Conservation (phyloP, 2,888 invertebrate species). For the Amblyteles armatorius region DNA sequence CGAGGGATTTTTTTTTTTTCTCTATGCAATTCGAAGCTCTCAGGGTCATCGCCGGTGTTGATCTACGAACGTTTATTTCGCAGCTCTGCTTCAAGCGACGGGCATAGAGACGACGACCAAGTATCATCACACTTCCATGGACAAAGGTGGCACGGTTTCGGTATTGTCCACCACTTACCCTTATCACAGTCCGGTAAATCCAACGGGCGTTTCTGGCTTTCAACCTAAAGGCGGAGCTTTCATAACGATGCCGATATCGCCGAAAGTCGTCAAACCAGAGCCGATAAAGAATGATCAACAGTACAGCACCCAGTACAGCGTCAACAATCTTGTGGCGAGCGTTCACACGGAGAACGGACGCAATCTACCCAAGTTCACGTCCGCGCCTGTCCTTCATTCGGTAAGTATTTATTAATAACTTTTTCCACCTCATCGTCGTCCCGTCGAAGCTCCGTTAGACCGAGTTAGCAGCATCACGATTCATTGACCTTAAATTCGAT, state of each 20-base stretch:
- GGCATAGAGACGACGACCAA: slow-evolving; percentile 85
- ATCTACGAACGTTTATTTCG: slow-evolving; percentile 22
- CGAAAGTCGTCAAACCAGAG: slow-evolving; percentile 85
- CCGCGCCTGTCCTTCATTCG: slow-evolving; percentile 81
- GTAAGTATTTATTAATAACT: slow-evolving; percentile 73
- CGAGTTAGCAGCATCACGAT: not conserved
- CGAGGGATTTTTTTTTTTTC: not conserved
- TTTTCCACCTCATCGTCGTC: slow-evolving; percentile 36
- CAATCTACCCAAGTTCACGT: slow-evolving; percentile 80
- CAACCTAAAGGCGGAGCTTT: slow-evolving; percentile 97
- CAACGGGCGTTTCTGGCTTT: slow-evolving; percentile 94
- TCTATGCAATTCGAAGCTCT: not conserved
- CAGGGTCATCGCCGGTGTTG: not conserved
- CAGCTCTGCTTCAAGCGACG: slow-evolving; percentile 86
- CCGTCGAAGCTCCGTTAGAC: slow-evolving; percentile 1
- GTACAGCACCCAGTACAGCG: slow-evolving; percentile 81
- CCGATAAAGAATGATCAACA: slow-evolving; percentile 77
- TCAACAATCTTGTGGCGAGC: slow-evolving; percentile 80
- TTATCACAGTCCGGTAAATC: slow-evolving; percentile 91
- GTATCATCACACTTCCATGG: slow-evolving; percentile 85
- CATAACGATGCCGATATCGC: slow-evolving; percentile 92
- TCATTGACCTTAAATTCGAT: not conserved
- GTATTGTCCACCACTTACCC: slow-evolving; percentile 86
- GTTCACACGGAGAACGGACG: slow-evolving; percentile 81
- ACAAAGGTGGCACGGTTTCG: slow-evolving; percentile 82